These are phyloP conservation scores for Pteropus rufus DNA, from an alignment of 2,797 vertebrate species.

Conservation along the genomic window DNA sequence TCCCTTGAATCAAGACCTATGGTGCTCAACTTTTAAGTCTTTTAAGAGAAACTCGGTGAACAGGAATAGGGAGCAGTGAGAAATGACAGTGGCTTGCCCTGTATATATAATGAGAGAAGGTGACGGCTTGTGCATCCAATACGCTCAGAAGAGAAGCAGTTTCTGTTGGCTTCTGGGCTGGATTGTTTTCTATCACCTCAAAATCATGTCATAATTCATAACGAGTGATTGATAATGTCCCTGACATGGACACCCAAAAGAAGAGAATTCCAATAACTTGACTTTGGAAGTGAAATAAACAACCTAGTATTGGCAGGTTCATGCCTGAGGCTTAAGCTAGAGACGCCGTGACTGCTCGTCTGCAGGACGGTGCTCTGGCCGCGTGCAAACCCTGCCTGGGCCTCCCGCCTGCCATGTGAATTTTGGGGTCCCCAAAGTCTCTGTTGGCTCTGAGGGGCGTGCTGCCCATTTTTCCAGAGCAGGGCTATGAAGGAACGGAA, in stretches of 20 bases:
- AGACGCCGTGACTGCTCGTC: not conserved
- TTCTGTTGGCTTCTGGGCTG: not conserved
- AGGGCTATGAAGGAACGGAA: not conserved
- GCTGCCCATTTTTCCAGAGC: not conserved
- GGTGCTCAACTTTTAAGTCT: not conserved
- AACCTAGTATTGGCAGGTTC: slow-evolving; percentile 33
- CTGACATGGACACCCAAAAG: slow-evolving; percentile 15
- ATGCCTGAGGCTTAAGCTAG: not conserved
- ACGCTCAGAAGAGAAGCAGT: not conserved
- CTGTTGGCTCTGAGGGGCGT: not conserved
- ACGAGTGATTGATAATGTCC: not conserved
- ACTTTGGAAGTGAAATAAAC: slow-evolving; percentile 48
- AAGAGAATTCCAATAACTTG: slow-evolving; percentile 33
- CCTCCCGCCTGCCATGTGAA: not conserved
- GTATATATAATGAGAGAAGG: not conserved
- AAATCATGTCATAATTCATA: slow-evolving; percentile 55
- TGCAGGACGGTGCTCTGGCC: not conserved
- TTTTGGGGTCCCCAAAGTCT: not conserved
- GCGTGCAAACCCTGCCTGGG: not conserved
- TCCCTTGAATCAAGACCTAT: not conserved
- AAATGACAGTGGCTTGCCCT: not conserved
- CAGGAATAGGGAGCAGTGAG: not conserved
- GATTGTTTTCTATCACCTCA: slow-evolving; percentile 40
- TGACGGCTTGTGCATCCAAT: not conserved
- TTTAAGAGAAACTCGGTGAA: not conserved